Evolutionary conservation across 2,888 invertebrate species (phyloP).

Genomic region (Lepidochitona cinerea): DNA sequence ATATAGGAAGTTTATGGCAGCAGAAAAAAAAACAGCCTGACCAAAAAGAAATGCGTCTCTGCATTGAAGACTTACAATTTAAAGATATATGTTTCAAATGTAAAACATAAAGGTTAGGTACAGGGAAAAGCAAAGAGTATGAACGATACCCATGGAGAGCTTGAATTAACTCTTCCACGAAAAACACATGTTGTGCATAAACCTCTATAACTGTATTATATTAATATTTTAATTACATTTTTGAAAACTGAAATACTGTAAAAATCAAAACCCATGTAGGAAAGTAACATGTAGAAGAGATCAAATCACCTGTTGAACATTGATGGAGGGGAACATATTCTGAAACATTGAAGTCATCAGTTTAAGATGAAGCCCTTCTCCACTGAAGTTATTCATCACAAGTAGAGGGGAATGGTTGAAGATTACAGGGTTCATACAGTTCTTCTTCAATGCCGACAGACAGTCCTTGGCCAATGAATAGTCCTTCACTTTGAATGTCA

Average conservation of each 20-base stretch:
- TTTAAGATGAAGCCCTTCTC: constrained; percentile 78
- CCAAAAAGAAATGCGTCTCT: too few relatives aligned
- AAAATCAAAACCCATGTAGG: background rate
- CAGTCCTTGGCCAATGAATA: constrained; percentile 89
- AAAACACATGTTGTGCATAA: too few relatives aligned
- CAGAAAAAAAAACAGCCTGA: too few relatives aligned
- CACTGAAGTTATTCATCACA: constrained; percentile 82
- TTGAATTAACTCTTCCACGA: too few relatives aligned
- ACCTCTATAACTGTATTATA: too few relatives aligned
- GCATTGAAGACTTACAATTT: too few relatives aligned
- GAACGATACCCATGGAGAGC: too few relatives aligned
- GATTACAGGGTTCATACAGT: constrained; percentile 75
- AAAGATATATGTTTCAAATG: too few relatives aligned
- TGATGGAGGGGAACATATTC: constrained; percentile 98
- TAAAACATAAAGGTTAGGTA: too few relatives aligned
- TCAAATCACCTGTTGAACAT: constrained; percentile 88
- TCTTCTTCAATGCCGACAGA: constrained; percentile 86
- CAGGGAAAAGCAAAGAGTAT: too few relatives aligned
- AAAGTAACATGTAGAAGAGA: background rate
- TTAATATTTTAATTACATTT: too few relatives aligned
- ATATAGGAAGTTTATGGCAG: too few relatives aligned
- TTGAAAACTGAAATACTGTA: background rate
- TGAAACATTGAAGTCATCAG: constrained; percentile 97
- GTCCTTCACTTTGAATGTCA: constrained; percentile 85
- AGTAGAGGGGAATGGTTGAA: constrained; percentile 92